Base-by-base conservation (phyloP, 2,113 vertebrate genomes). In the Gallinago paraguaiae region DNA sequence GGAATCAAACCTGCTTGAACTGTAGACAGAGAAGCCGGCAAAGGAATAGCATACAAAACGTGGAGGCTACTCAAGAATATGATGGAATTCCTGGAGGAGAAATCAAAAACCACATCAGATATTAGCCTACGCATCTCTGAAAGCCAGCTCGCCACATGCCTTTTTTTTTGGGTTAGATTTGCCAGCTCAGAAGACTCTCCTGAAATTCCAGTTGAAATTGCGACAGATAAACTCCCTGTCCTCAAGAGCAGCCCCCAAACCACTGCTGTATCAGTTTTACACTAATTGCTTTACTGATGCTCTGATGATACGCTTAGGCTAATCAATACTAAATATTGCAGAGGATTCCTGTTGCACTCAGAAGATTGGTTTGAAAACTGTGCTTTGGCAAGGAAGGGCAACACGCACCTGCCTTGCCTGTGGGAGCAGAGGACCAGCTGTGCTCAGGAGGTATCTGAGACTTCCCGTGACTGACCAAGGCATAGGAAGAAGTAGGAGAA, bases 241-340 rank as follows among this genome's bases (percentile, higher is more conserved):
- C 79, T 83, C 75, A 27, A 48, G 23, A 78, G 59, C 65, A 81
- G 60, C 46, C 46, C 63, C 60, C 54, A 86, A 86, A 88, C 18
- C 68, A 11, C 72, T 11, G 79, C 54, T 63, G 41, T 77, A 92
- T 88, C 91, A 90, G 54, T 64, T 54, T 91, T 72, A 54, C 35
- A 16, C 54, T 90, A 81, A 83, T 74, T 82, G 60, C 64, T 92
- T 94, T 59, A 77, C 88, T 94, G 91, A 83, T 74, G 80, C 51
- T 84, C 67, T n/a, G n/a, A n/a, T n/a, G n/a, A n/a, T n/a, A n/a
- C n/a, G 24, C 71, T 93, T 90, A 48, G n/a, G 45, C 50, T 94
- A 86, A 86, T 80, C 51, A 81, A 88, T 70, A 57, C 25, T 60
- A 80, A 95, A 82, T 76, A 82, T 87, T 84, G 78, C 69, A 81